Percentiles rank a stretch among this genome's conserved stretches.
Conservation (phyloP, 2,888 invertebrate genomes). For the Teleiodes luculella region DNA sequence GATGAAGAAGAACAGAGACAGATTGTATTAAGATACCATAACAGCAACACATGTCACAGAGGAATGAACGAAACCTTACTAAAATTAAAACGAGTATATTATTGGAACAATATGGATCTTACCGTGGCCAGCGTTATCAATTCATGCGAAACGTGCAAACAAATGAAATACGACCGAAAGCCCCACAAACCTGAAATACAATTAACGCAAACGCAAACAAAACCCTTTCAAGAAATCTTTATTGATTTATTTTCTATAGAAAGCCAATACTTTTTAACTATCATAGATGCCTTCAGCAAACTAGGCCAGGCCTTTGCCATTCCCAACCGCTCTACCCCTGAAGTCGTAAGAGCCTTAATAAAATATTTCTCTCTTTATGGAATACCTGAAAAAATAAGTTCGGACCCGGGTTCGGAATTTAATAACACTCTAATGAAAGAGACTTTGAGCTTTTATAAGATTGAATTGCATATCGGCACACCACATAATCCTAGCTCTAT, state of each 20-base stretch:
- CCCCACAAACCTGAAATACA: constrained; percentile 15
- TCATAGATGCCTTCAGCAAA: constrained; percentile 26
- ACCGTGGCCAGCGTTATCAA: constrained; percentile 21
- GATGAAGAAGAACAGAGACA: constrained; percentile 24
- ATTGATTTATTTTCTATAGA: constrained; percentile 23
- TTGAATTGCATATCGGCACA: too few species aligned
- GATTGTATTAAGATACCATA: constrained; percentile 23
- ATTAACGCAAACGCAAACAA: constrained; percentile 13
- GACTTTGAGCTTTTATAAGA: constrained; percentile 22
- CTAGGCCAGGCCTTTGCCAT: constrained; percentile 23
- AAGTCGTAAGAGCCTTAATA: constrained; percentile 21
- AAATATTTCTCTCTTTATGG: constrained; percentile 22
- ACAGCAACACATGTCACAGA: constrained; percentile 27
- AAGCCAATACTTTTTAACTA: constrained; percentile 19
- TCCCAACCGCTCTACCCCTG: constrained; percentile 17
- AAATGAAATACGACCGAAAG: constrained; percentile 23
- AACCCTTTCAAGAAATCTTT: constrained; percentile 19
- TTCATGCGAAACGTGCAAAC: constrained; percentile 17
- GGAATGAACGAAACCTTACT: constrained; percentile 27
- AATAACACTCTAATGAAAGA: constrained; percentile 21
- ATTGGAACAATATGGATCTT: constrained; percentile 26
- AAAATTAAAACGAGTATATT: constrained; percentile 24
- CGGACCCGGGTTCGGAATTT: constrained; percentile 13
- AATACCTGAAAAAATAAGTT: constrained; percentile 4
- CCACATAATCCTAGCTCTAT: constrained; percentile 28